Percentiles rank a stretch among this genome's conserved stretches.
These are phyloP conservation scores for Teleopsis dalmanni DNA, from an alignment of 1,140 invertebrate species.

Conservation along the genomic window DNA sequence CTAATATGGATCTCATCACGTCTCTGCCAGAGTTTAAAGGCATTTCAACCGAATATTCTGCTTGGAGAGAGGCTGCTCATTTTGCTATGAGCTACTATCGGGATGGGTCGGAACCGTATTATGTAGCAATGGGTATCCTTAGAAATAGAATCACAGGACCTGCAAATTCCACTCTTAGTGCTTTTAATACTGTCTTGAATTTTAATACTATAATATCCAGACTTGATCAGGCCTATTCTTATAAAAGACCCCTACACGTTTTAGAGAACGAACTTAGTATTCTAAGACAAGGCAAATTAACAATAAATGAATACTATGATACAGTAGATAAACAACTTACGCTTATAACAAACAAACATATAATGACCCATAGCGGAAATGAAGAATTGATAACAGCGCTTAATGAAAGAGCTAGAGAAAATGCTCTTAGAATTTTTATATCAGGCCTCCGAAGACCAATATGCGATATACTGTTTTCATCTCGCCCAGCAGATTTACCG, in stretches of 20 bases:
- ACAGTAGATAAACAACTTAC: conserved; percentile 12
- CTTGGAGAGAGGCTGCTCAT: background rate
- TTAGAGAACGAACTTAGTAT: conserved; percentile 16
- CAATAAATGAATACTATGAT: conserved; percentile 14
- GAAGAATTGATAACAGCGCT: conserved; percentile 3
- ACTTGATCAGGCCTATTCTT: conserved; percentile 16
- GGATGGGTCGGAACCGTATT: background rate
- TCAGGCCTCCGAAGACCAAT: background rate
- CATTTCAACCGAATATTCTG: background rate
- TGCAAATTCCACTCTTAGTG: conserved; percentile 15
- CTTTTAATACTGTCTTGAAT: conserved; percentile 17
- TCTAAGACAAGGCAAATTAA: conserved; percentile 9
- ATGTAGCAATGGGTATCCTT: background rate
- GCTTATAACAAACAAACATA: conserved; percentile 14
- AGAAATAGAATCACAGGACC: background rate
- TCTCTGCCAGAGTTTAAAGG: background rate
- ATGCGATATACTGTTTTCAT: conserved; percentile 1
- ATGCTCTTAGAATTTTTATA: background rate
- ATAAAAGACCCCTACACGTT: conserved; percentile 17
- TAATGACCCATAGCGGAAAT: conserved; percentile 18
- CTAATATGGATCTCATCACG: background rate
- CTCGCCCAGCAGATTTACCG: background rate
- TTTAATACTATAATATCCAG: conserved; percentile 16
- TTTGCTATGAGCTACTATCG: background rate
- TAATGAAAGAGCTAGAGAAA: conserved; percentile 14